Base-by-base conservation (phyloP, 2,113 vertebrate genomes). In the Gallinago undulata region DNA sequence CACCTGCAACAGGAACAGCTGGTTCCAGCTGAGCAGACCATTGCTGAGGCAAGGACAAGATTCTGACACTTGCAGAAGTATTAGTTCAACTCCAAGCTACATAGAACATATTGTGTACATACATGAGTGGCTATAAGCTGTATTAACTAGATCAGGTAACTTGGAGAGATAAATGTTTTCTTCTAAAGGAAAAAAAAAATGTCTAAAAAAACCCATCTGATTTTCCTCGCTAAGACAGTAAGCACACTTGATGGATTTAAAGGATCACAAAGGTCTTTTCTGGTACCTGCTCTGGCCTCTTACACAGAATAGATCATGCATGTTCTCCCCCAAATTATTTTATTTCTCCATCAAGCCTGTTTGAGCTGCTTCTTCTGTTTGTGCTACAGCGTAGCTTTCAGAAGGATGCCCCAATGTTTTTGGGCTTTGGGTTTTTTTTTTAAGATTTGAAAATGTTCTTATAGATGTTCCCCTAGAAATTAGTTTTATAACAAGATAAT, bases 261-360 rank as follows among this genome's bases (percentile, higher is more conserved):
- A 85, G 24, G 41, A 70, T 53, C 47, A 6, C 10, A 48, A 63
- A 3, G 15, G 21, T 53, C 22, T 9, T 67, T 75, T n/a, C 56
- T 45, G 22, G 41, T 19, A 75, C 33, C 50, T 87, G 45, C 31
- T 63, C 67, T n/a, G 24, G 25, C 6, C 41, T 87, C 33, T 47
- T 67, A 37, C 2, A 2, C 5, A 59, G 50, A 50, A 63, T 0
- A 35, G 31, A 72, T 33, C 45, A 53, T 7, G 2, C 11, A 31
- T 9, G 7, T 19, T 53, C n/a, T 48, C 30, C 28, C 7, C 13
- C 50, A 45, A 90, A 70, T 27, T 22, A 59, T 23, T 83, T 67
- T 1, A 63, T 59, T 85, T 90, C 59, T 82, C 12, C 31, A 48
- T 37, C 50, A 70, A 35, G 30, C 28, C 33, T 60, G 12, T 30